Conservation (phyloP, 2,113 vertebrate genomes). For the Albula glossodonta region DNA sequence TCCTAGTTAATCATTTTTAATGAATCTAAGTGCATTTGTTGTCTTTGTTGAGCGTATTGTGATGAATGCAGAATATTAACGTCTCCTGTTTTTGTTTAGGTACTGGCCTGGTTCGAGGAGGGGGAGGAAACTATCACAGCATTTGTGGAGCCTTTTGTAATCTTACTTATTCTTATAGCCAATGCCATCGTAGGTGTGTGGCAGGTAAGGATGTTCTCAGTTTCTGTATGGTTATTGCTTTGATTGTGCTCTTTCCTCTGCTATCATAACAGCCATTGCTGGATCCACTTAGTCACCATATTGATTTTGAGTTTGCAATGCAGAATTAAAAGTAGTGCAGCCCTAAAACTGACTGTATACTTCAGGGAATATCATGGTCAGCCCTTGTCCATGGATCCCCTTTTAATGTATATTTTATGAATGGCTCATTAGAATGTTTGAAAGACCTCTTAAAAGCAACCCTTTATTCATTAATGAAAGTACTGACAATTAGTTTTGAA, state of each 20-base stretch:
- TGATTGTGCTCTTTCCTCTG: neutral
- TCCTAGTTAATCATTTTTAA: neutral
- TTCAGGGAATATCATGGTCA: neutral
- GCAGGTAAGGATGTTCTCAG: slow-evolving; percentile 70
- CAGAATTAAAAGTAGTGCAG: neutral
- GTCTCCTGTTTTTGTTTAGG: slow-evolving; percentile 68
- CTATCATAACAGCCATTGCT: neutral
- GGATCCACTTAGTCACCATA: neutral
- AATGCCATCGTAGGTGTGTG: slow-evolving; percentile 84
- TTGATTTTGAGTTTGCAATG: neutral
- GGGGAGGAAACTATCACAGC: slow-evolving; percentile 98
- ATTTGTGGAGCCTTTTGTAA: slow-evolving; percentile 99
- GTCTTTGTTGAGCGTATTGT: neutral
- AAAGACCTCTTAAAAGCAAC: neutral
- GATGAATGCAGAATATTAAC: neutral
- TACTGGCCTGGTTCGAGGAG: slow-evolving; percentile 99
- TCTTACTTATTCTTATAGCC: slow-evolving; percentile 81
- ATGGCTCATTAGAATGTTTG: too few species aligned
- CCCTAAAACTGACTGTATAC: neutral
- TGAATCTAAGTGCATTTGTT: neutral
- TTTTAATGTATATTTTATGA: neutral
- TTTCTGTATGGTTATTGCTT: neutral
- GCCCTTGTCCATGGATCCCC: neutral
- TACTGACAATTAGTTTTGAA: too few species aligned
- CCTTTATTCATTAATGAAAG: too few species aligned